Conservation (phyloP, 2,797 vertebrate genomes). For the Poecilia gillii region DNA sequence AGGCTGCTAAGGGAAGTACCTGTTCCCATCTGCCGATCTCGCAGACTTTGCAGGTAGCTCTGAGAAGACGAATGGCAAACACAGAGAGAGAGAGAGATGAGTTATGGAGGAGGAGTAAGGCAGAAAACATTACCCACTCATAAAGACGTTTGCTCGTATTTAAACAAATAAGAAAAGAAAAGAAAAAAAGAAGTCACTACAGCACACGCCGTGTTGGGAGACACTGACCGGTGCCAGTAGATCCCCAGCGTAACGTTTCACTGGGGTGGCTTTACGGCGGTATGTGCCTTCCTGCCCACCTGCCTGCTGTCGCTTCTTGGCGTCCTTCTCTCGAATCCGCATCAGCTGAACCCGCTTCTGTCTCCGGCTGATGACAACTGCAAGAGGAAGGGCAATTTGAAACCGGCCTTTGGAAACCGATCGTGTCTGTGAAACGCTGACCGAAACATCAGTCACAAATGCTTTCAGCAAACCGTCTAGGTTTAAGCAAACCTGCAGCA, state of each 20-base stretch:
- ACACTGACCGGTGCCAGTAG: slow-evolving; percentile 88
- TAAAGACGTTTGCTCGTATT: not conserved
- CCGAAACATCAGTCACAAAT: not conserved
- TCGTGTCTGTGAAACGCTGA: not conserved
- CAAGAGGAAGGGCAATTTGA: slow-evolving; percentile 1
- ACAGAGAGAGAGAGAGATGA: slow-evolving; percentile 9
- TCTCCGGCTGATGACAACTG: slow-evolving; percentile 84
- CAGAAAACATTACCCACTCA: not conserved
- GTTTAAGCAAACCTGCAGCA: not conserved
- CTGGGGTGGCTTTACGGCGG: slow-evolving; percentile 81
- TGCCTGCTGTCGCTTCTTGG: slow-evolving; percentile 84
- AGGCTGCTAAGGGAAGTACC: slow-evolving; percentile 83
- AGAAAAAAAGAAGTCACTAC: slow-evolving; percentile 33
- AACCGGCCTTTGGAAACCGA: not conserved
- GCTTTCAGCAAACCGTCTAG: not conserved
- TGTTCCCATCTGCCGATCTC: slow-evolving; percentile 84
- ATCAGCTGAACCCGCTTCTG: slow-evolving; percentile 88
- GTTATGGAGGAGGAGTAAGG: not conserved
- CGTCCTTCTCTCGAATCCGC: slow-evolving; percentile 85
- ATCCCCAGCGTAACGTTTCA: slow-evolving; percentile 84
- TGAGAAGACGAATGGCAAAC: slow-evolving; percentile 45
- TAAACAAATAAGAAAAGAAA: slow-evolving; percentile 6
- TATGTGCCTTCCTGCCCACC: slow-evolving; percentile 83
- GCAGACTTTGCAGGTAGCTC: slow-evolving; percentile 91
- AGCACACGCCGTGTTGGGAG: slow-evolving; percentile 63